Base-by-base conservation (phyloP, 2,113 vertebrate genomes). In the Peromyscus leucopus region DNA sequence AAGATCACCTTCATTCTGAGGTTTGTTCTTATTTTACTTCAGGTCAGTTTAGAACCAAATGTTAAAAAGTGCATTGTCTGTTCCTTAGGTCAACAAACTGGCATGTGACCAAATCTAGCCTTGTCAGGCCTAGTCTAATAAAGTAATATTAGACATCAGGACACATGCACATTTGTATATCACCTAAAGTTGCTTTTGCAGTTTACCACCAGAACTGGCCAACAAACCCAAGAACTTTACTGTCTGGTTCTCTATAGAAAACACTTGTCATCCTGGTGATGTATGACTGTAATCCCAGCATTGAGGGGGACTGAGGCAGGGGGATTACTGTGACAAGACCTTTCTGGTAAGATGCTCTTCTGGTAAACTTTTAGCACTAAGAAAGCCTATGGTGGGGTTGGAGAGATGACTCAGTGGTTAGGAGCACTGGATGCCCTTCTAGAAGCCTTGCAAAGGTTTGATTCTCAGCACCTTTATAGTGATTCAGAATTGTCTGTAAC, bases 41-140 rank as follows among this genome's bases (percentile, higher is more conserved):
- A 71, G 74, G 75, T 91, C 78, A 83, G 55, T 57, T 94, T 94
- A 65, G 78, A 83, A 71, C 16, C 69, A 78, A 97, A 57, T 94
- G 79, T 91, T 16, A n/a, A 75, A 87, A 94, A 94, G 46, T 69
- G 21, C 39, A 0, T 51, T 72, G 5, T 75, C 26, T 93, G 0
- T 84, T 85, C 24, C 48, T 51, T 42, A 55, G 61, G 13, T 90
- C 31, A 86, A 51, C 51, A 71, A 65, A 83, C 72, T 86, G 74
- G 55, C 36, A 13, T 0, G 0, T 89, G 59, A 46, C 39, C 65
- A 55, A 55, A 87, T 57, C 71, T n/a, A 82, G 51, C 46, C 33
- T 24, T 28, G 31, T n/a, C 16, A 61, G 16, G 26, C 5, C 17
- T 55, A 1, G 79, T 91, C 88, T 89, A 86, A 84, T 90, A 75